Base-by-base conservation (phyloP, 2,888 invertebrate species). In the Eristalis tenax region DNA sequence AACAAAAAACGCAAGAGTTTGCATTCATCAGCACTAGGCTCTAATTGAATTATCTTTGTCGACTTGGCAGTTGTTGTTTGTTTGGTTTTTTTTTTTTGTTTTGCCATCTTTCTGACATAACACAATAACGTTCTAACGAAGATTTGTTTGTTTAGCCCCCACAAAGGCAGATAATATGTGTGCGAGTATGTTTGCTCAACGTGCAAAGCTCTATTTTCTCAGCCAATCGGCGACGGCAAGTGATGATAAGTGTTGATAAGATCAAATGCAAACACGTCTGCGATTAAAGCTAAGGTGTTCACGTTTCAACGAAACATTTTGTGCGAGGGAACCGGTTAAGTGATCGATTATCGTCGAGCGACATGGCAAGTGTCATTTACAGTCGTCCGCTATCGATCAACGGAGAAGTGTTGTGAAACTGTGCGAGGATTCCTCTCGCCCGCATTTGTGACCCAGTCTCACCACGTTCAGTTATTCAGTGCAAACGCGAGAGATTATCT, bases 161-260 rank as follows among this genome's bases (percentile, higher is more conserved):
- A 43, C 43, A n/a, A n/a, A 4, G 43, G 11, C 3, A 40, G 11
- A 32, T 8, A 32, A 32, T 43, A 5, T 43, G 43, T 43, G 43
- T 43, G 43, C 15, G 43, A 4, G n/a, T n/a, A n/a, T 50, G 50
- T 50, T 50, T n/a, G 18, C 50, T 50, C n/a, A 18, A n/a, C 11
- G 74, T 64, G 71, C 22, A 66, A 66, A 56, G 15, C 61, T 68
- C 38, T 69, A 56, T 75, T 68, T 69, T 81, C 74, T 22, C 22
- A 68, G 50, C 38, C 66, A 68, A 74, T 74, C 40, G 56, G 50
- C 56, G 4, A 2, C 4, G 35, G 26, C 10, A 40, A 66, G 73
- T 81, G 81, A 68, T 75, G 75, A 81, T 69, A 63, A 81, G 63
- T 50, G 50, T 23, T 69, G 81, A 81, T 81, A 81, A 81, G 57